Evolutionary conservation across 2,888 invertebrate species (phyloP), one percentile per base, ranked within the genome.

Genomic region (Protophormia terraenovae): DNA sequence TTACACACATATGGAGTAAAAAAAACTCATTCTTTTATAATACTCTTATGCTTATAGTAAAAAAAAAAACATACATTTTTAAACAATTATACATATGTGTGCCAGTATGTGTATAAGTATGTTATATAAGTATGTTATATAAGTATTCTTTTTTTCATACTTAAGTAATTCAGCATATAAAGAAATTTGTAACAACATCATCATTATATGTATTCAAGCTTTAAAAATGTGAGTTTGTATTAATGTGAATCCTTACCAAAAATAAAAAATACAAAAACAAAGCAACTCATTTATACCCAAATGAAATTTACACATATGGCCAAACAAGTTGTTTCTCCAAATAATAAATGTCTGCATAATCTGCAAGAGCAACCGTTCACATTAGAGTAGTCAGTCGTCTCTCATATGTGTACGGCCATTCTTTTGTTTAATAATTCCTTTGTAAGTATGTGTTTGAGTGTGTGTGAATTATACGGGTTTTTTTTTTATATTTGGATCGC

Each of bases 331-430:
- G 62, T 82, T 82, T 73, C 41, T 81, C 62, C 73, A 58, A 79
- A 79, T 69, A 79, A 75, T 77, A 82, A 82, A 85, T 75, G 82
- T 47, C 78, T 78, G 82, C 71, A 82, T 78, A 81, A 81, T 78
- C 73, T 78, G 75, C 41, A 38, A 50, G 29, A 71, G 35, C 22
- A 79, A 19, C 14, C 38, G 4, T 27, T 5, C 47, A n/a, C n/a
- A 50, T 19, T 16, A 6, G 6, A 8, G 7, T 19, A 7, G 1
- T 27, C 27, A n/a, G 12, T n/a, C 50, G 0, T 50, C 4, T n/a
- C n/a, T 12, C 32, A 58, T 22, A 41, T 16, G 24, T 64, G 1
- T 19, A 32, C 19, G 47, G 14, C 10, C 62, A 60, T 69, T 62
- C n/a, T 6, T 78, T 50, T 71, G 27, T 50, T 60, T 10, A 27